Conservation (phyloP, 2,113 vertebrate species). For the Cervus canadensis region DNA sequence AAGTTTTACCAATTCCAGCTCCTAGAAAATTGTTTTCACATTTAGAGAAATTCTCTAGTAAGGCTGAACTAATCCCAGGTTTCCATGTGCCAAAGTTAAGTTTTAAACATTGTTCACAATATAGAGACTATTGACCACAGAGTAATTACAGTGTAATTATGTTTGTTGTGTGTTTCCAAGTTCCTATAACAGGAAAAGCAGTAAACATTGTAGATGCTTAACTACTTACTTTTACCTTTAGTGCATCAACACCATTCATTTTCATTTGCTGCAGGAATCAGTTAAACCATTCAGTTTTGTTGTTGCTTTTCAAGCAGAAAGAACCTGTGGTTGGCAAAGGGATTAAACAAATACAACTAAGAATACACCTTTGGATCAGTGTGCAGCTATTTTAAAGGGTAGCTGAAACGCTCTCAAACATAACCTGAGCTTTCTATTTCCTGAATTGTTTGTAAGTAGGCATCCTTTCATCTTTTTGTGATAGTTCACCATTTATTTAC, state of each 20-base stretch:
- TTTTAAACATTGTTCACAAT: not conserved
- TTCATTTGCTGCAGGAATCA: not conserved
- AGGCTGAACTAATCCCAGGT: not conserved
- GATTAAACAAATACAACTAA: constrained; percentile 36
- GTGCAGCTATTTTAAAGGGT: not conserved
- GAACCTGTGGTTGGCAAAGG: not conserved
- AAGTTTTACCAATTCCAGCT: not conserved
- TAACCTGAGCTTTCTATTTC: constrained; percentile 18
- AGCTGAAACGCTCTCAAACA: not conserved
- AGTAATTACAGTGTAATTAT: not conserved
- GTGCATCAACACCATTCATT: not conserved
- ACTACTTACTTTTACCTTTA: not conserved
- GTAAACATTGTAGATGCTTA: not conserved
- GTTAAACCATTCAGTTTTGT: constrained; percentile 17
- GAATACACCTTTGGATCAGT: not conserved
- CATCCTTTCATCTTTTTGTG: constrained; percentile 20
- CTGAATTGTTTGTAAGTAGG: not conserved
- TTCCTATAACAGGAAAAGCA: not conserved
- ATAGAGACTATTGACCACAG: not conserved
- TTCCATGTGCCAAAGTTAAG: not conserved
- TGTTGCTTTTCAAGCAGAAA: not conserved
- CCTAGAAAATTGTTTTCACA: not conserved
- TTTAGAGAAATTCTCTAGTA: not conserved
- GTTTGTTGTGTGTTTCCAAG: not conserved
- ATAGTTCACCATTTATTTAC: constrained; percentile 22